Base-by-base conservation (phyloP, 2,113 vertebrate genomes). In the Coryphaenoides rupestris region DNA sequence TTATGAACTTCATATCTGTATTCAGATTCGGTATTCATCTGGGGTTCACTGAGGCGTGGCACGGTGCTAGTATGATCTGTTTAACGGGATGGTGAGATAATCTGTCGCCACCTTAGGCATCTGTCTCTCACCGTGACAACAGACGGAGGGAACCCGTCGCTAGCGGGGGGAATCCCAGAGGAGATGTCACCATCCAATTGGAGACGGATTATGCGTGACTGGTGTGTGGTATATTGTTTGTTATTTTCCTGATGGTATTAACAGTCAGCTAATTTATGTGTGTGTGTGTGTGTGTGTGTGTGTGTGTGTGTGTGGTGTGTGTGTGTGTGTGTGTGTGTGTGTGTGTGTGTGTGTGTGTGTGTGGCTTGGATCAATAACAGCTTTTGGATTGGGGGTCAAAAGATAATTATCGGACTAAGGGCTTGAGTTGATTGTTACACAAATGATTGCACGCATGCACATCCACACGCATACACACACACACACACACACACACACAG, bases 311-410 rank as follows among this genome's bases (percentile, higher is more conserved):
- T 55, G 21, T 55, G 26, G 56, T 33, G 56, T 58, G 26, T 4
- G 12, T 33, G n/a, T 55, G 21, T 55, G 26, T 12, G 56, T 33
- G 56, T 58, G 26, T 4, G 12, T 19, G 28, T 10, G 19, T 58
- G 17, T 12, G 17, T 50, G 17, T 55, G 68, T 67, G 45, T 55
- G 66, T 64, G 70, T 60, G 64, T 71, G 63, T 67, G 68, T 58
- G 55, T 19, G 14, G 21, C 63, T 58, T 22, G 21, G 50, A 64
- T 62, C 66, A 69, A 17, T 55, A 53, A 14, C 47, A 60, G n/a
- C 63, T 40, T 40, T 12, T 40, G 46, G 68, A 74, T 69, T 71
- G 60, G 60, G n/a, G 45, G 60, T 69, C 62, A 68, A 53, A 50
- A 16, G 54, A 17, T 33, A 50, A 50, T 50, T 16, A 17, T 17